phyloP scores from a whole-genome alignment of 1,140 invertebrate genomes.

The Macrotrachela quadricornifera region DNA sequence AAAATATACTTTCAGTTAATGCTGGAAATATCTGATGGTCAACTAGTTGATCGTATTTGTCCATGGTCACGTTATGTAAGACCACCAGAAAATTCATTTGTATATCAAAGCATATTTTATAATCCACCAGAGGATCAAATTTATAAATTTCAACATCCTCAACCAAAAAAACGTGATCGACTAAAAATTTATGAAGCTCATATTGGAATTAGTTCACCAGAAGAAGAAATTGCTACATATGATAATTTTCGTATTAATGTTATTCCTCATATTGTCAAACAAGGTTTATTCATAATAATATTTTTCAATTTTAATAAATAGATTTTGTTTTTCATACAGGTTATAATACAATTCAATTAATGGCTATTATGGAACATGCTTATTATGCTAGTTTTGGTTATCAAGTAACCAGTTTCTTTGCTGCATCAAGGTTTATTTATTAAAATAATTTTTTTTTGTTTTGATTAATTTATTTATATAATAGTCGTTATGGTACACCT shows the following conservation, averaged over 20 bases:
- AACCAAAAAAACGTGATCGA: too few species aligned
- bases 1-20: constrained; percentile 37
- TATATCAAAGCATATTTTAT: constrained; percentile 74
- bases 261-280: constrained; percentile 66
- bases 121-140: constrained; percentile 49
- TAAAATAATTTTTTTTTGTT: too few species aligned
- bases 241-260: constrained; percentile 70
- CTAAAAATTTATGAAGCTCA: constrained; percentile 93
- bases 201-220: constrained; percentile 77
- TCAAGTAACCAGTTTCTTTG: constrained; percentile 86
- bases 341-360: constrained; percentile 94
- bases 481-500: constrained; percentile 81
- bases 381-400: constrained; percentile 99
- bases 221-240: constrained; percentile 70
- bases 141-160: constrained; percentile 50
- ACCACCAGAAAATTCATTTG: constrained; percentile 44
- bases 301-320: too few species aligned
- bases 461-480: too few species aligned
- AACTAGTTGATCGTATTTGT: constrained; percentile 61
- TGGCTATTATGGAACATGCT: constrained; percentile 99
- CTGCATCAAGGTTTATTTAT: constrained; percentile 69
- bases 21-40: constrained; percentile 47
- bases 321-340: too few species aligned
- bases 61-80: constrained; percentile 88
- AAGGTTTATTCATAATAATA: too few species aligned